Evolutionary conservation across 2,797 vertebrate species (phyloP), one percentile per base, ranked within the genome.

Genomic region (Neoniphon sammara): DNA sequence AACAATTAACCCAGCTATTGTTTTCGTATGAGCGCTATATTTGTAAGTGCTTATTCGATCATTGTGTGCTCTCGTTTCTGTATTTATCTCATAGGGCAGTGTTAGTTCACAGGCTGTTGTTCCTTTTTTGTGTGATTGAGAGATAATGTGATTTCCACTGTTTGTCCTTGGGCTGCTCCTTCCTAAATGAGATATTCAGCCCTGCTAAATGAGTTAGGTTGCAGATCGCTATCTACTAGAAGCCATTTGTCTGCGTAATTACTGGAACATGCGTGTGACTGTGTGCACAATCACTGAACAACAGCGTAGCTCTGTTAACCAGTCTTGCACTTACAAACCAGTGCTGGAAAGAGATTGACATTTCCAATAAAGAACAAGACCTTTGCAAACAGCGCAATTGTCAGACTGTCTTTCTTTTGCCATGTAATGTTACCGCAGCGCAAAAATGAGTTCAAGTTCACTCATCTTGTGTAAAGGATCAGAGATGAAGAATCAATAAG

Each of bases 131-230:
- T 70, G 65, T 83, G 88, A 89, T 86, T 63, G 85, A 87, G 81
- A 80, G 83, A 88, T 91, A 88, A 92, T 91, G 82, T 74, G 83
- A 90, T 91, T 91, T 88, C 74, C 83, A 70, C 82, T 80, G 78
- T 80, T 71, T 88, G 81, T 90, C 88, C 88, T 71, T 50, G 66
- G 87, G 85, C 88, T 80, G 89, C 80, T 87, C 60, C 77, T 68
- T 83, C 61, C 79, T 85, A 78, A 91, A 91, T 84, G 85, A 87
- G 66, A 79, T 67, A 68, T 84, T 88, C 75, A 84, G 85, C 84
- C 62, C 71, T 2, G 65, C 77, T 91, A 87, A 89, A 81, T 44
- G 81, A 85, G 84, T 85, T 90, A 83, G 23, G 27, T 62, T 42
- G 73, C 75, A 85, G 88, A 92, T 91, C 81, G 77, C 73, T 39